Conservation (phyloP, 2,888 invertebrate species). For the Callosobruchus maculatus region DNA sequence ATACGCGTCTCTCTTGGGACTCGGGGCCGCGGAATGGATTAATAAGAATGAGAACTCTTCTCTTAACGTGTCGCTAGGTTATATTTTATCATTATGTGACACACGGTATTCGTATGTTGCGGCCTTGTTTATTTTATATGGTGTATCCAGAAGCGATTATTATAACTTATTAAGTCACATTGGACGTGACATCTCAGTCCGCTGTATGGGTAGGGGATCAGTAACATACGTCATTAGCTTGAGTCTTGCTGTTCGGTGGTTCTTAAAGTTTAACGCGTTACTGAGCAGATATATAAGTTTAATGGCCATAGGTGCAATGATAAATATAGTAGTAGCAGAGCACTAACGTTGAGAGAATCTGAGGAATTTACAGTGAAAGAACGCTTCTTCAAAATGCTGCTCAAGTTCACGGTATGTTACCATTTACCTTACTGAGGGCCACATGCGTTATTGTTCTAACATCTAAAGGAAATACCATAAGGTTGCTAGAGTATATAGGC, state of each 20-base stretch:
- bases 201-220: not conserved
- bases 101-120: not conserved
- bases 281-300: too few relatives aligned
- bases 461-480: too few relatives aligned
- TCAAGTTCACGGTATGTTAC: too few relatives aligned
- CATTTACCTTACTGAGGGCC: too few relatives aligned
- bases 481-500: too few relatives aligned
- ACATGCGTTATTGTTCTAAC: too few relatives aligned
- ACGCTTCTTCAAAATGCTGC: too few relatives aligned
- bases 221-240: not conserved
- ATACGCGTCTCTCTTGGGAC: slow-evolving; percentile 9
- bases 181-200: not conserved
- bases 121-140: not conserved
- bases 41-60: slow-evolving; percentile 8
- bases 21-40: slow-evolving; percentile 7
- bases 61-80: not conserved
- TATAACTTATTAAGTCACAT: not conserved
- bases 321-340: too few relatives aligned
- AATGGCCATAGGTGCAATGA: too few relatives aligned
- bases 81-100: not conserved
- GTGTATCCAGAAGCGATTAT: not conserved
- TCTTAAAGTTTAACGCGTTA: too few relatives aligned
- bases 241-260: not conserved
- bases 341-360: too few relatives aligned
- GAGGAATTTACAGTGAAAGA: too few relatives aligned